Evolutionary conservation across 2,888 invertebrate species (phyloP).

Genomic region (Thalpophila matura): DNA sequence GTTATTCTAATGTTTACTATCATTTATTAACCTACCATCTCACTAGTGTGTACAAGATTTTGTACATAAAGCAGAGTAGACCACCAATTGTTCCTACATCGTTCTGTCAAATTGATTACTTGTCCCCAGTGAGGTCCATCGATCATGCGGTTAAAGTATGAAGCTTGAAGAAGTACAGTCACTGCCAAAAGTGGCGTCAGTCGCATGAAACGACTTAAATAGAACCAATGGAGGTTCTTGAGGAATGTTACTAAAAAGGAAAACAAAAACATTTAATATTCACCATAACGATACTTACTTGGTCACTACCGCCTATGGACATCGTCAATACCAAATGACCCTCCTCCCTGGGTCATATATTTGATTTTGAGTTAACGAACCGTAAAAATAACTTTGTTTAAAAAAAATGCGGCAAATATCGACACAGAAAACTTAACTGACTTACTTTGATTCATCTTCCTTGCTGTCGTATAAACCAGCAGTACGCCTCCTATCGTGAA

Average conservation of each 20-base stretch:
- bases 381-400: too few relatives aligned
- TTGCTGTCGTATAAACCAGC: slow-evolving; percentile 76
- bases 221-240: slow-evolving; percentile 73
- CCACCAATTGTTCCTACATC: slow-evolving; percentile 74
- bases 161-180: slow-evolving; percentile 73
- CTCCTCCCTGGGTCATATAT: too few relatives aligned
- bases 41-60: slow-evolving; percentile 67
- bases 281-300: too few relatives aligned
- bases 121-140: slow-evolving; percentile 80
- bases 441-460: slow-evolving; percentile 76
- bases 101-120: slow-evolving; percentile 68
- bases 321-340: too few relatives aligned
- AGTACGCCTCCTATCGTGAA: slow-evolving; percentile 82
- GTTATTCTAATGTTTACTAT: too few relatives aligned
- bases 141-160: slow-evolving; percentile 71
- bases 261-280: not conserved
- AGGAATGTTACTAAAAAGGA: slow-evolving; percentile 41
- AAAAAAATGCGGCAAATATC: too few relatives aligned
- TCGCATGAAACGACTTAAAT: slow-evolving; percentile 76
- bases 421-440: too few relatives aligned
- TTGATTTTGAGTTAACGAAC: too few relatives aligned
- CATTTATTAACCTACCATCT: slow-evolving; percentile 65
- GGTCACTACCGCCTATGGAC: too few relatives aligned
- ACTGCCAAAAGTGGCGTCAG: slow-evolving; percentile 77
- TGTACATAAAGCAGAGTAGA: slow-evolving; percentile 74